phyloP scores from a whole-genome alignment of 2,888 invertebrate genomes.

The Liodrosophila aerea region DNA sequence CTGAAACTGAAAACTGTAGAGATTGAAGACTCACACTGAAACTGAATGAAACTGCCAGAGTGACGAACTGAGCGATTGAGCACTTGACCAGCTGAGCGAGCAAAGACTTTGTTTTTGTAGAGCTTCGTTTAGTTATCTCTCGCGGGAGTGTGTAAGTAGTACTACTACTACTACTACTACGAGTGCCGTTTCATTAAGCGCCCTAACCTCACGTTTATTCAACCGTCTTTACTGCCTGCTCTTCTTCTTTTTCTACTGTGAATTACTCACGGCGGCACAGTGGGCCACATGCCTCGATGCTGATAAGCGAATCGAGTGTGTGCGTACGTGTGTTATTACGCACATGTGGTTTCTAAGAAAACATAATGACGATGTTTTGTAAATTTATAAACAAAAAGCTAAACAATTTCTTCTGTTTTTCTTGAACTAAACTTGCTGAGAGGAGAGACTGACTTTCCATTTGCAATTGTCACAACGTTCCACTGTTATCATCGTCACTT shows the following conservation, averaged over 20 bases:
- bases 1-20: slow-evolving; percentile 53
- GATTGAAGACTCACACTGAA: slow-evolving; percentile 45
- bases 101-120: not conserved
- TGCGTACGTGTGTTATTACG: slow-evolving; percentile 10
- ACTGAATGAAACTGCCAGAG: slow-evolving; percentile 54
- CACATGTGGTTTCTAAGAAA: not conserved
- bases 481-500: slow-evolving; percentile 9
- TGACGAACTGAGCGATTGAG: slow-evolving; percentile 19
- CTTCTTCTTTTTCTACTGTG: slow-evolving; percentile 13
- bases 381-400: no score
- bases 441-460: no score
- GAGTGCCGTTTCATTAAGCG: slow-evolving; percentile 37
- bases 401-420: no score
- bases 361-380: no score
- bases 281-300: slow-evolving; percentile 8
- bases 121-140: slow-evolving; percentile 36
- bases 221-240: slow-evolving; percentile 4
- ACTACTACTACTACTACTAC: no score
- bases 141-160: not conserved
- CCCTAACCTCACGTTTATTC: slow-evolving; percentile 42
- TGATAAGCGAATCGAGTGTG: slow-evolving; percentile 22
- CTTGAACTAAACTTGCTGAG: no score
- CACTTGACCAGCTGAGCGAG: slow-evolving; percentile 11
- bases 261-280: slow-evolving; percentile 23
- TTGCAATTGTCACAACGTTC: no score